Percentiles rank a stretch among this genome's conserved stretches.
These are phyloP conservation scores for Clarias pachynema DNA, from an alignment of 2,797 vertebrate species.

Conservation along the genomic window DNA sequence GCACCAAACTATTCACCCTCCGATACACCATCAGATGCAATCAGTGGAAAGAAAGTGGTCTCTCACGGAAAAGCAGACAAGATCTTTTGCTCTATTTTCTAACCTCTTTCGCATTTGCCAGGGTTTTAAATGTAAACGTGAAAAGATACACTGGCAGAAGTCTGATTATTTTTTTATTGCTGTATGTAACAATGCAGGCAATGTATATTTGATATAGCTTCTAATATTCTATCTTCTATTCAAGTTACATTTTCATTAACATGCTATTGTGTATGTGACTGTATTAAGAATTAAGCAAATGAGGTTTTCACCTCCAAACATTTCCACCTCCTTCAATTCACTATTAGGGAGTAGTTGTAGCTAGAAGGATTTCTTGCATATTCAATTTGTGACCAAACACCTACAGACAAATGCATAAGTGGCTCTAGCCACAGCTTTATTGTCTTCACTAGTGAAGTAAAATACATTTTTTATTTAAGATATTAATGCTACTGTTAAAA, in stretches of 20 bases:
- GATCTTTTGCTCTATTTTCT: conserved; percentile 60
- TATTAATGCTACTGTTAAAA: conserved; percentile 59
- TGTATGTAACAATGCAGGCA: not conserved
- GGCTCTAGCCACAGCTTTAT: too few relatives aligned
- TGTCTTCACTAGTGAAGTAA: conserved; percentile 9
- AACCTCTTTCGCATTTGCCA: conserved; percentile 24
- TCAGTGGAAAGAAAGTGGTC: conserved; percentile 71
- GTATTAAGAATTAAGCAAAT: not conserved
- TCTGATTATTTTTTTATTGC: not conserved
- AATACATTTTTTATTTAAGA: conserved; percentile 44
- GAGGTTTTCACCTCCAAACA: not conserved
- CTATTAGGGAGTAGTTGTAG: not conserved
- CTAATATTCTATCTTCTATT: not conserved
- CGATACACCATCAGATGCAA: conserved; percentile 68
- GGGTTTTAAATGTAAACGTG: conserved; percentile 5
- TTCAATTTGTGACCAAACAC: conserved; percentile 38
- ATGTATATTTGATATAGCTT: not conserved
- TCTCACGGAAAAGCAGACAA: conserved; percentile 69
- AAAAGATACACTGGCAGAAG: conserved; percentile 22
- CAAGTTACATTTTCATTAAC: not conserved
- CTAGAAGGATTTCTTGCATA: conserved; percentile 25
- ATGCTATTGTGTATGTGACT: not conserved
- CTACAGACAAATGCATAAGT: conserved; percentile 43
- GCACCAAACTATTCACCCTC: conserved; percentile 65
- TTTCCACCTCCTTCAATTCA: not conserved